Evolutionary conservation across 2,888 invertebrate species (phyloP).

Genomic region (Zaprionus obscuricornis): DNA sequence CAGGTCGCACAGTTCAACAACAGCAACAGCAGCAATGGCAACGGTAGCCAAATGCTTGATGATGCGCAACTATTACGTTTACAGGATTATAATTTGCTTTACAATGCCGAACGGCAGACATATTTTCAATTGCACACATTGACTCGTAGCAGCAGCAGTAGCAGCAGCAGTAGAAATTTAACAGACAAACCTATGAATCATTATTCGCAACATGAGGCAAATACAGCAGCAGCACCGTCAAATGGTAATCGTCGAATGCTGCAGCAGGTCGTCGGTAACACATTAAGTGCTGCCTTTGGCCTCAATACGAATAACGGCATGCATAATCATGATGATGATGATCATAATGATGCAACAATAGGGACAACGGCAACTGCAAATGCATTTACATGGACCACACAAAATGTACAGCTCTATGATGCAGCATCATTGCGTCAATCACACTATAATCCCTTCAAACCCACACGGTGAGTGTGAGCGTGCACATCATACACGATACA

Average conservation of each 20-base stretch:
- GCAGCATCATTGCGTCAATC: constrained; percentile 74
- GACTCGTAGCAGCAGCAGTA: constrained; percentile 3
- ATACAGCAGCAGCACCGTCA: not conserved
- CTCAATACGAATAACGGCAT: constrained; percentile 53
- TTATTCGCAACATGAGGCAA: not conserved
- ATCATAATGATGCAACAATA: constrained; percentile 5
- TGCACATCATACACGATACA: no score
- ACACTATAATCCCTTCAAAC: constrained; percentile 80
- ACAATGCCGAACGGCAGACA: constrained; percentile 79
- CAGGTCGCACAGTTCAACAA: no score
- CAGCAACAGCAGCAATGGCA: constrained; percentile 8
- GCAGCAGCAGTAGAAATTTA: constrained; percentile 12
- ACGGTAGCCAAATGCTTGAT: constrained; percentile 22
- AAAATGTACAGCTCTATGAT: constrained; percentile 75
- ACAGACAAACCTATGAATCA: constrained; percentile 2
- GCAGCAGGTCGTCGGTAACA: constrained; percentile 67
- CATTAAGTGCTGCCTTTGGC: constrained; percentile 74
- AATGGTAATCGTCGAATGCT: constrained; percentile 50
- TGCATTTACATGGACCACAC: no score
- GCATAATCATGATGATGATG: constrained; percentile 24
- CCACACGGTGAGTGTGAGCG: constrained; percentile 82
- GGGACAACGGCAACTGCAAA: no score
- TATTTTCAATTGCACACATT: constrained; percentile 78
- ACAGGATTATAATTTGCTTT: constrained; percentile 78
- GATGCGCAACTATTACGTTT: constrained; percentile 66